A percentile compares a stretch with the other conserved stretches of the same genome.
Evolutionary conservation across 2,797 vertebrate species (phyloP).

Genomic region (Natrix natrix): DNA sequence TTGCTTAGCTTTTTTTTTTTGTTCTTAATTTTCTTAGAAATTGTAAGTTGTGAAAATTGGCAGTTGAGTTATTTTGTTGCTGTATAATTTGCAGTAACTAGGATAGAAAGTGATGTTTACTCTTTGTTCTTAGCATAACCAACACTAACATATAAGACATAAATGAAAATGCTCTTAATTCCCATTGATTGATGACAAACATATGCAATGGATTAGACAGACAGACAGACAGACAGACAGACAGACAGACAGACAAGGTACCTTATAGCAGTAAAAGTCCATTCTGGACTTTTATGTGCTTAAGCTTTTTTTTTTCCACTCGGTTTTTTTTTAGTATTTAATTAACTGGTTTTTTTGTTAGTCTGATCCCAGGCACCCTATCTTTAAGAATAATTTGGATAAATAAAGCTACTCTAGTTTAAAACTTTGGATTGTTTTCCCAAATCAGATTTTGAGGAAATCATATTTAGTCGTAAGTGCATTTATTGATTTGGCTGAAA

Average conservation of each 20-base stretch:
- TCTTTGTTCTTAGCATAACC: background rate
- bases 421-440: background rate
- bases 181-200: background rate
- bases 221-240: too few species aligned
- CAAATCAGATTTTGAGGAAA: background rate
- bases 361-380: background rate
- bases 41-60: background rate
- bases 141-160: background rate
- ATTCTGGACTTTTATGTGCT: background rate
- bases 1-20: background rate
- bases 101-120: background rate
- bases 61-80: background rate
- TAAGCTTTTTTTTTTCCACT: background rate
- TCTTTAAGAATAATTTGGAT: background rate
- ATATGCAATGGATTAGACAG: background rate
- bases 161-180: background rate
- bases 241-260: too few species aligned
- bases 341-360: background rate
- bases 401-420: background rate
- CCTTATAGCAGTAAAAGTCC: background rate
- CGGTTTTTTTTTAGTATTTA: background rate
- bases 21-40: background rate
- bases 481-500: background rate
- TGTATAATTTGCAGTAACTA: background rate
- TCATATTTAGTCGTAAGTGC: background rate